Conservation (phyloP, 2,888 invertebrate genomes). For the Amphimallon solstitiale region DNA sequence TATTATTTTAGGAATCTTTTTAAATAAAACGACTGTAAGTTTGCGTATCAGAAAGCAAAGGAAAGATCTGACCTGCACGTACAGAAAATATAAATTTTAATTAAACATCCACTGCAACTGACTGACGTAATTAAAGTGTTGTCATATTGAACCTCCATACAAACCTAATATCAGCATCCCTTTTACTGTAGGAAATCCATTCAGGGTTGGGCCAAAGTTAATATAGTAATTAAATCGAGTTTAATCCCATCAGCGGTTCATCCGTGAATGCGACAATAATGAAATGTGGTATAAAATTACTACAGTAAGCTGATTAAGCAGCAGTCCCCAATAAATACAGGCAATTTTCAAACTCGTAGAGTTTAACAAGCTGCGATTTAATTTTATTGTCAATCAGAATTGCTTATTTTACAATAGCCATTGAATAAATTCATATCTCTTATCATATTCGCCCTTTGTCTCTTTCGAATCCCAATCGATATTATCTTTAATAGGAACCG, state of each 20-base stretch:
- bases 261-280: conserved; percentile 36
- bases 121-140: conserved; percentile 9
- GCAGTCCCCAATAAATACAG: conserved; percentile 16
- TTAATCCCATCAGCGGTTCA: conserved; percentile 36
- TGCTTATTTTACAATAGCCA: conserved; percentile 10
- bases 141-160: background rate
- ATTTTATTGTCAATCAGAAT: conserved; percentile 28
- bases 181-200: conserved; percentile 13
- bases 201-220: conserved; percentile 25
- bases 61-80: too few species aligned
- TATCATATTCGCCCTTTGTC: background rate
- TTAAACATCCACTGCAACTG: conserved; percentile 1
- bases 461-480: too few species aligned
- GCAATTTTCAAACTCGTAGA: conserved; percentile 29
- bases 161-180: background rate
- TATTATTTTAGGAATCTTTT: too few species aligned
- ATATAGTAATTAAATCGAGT: conserved; percentile 29
- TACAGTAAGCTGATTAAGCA: conserved; percentile 38
- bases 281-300: conserved; percentile 41
- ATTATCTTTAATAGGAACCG: too few species aligned
- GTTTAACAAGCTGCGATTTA: conserved; percentile 30
- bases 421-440: conserved; percentile 17
- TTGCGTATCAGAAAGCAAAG: too few species aligned
- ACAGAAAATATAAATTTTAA: conserved; percentile 5
- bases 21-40: too few species aligned